Base-by-base conservation (phyloP, 2,113 vertebrate species). In the Nesoenas mayeri region DNA sequence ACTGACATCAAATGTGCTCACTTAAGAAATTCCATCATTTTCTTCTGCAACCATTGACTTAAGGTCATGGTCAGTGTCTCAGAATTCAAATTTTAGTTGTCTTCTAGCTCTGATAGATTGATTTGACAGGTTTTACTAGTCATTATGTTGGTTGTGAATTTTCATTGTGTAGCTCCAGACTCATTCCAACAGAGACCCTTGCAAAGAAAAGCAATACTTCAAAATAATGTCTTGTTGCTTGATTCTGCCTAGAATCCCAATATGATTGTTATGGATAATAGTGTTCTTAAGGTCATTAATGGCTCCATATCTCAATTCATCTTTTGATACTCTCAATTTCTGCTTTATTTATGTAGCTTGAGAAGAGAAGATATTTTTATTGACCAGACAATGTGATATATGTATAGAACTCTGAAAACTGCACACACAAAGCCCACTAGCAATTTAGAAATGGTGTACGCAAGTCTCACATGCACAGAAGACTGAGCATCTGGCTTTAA, bases 201-300 rank as follows among this genome's bases (percentile, higher is more conserved):
- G 67, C 53, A 64, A 91, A 89, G 85, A 83, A 90, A 81, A 95
- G 48, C 62, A 91, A 88, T 85, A 48, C 48, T 90, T 97, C 72
- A 89, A 89, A 91, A 88, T 82, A 79, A 90, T 78, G 64, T 78
- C 78, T 92, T 51, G 64, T 85, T 91, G 48, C 80, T 93, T 0
- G 1, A 58, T 84, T 92, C 54, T 95, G 84, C 73, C 83, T 9
- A 62, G 88, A 96, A 91, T 95, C 81, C 51, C 90, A 92, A 71
- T 34, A 73, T 61, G 69, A 82, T 84, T 85, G 86, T 96, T 94
- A 96, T 29, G 61, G 79, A 81, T 89, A 95, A 95, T n/a, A 34
- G 57, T 88, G 74, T 89, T 88, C 87, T 93, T 88, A 84, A 92
- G 89, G 82, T 88, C 86, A 80, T 91, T 91, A 95, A 70, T 82